phyloP scores from a whole-genome alignment of 2,888 invertebrate species.

The Drosophila neotestacea region DNA sequence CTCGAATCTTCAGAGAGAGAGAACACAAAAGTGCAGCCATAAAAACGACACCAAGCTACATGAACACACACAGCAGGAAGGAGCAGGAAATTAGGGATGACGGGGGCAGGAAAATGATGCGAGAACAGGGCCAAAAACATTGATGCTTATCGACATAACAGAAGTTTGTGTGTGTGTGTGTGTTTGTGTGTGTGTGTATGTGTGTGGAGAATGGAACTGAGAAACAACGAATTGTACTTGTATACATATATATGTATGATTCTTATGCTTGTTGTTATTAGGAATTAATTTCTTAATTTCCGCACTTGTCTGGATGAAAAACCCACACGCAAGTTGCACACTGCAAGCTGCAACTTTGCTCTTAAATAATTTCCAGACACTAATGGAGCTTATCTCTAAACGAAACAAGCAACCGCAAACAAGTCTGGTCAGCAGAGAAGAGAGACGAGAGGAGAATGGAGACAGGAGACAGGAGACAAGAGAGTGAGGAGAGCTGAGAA shows the following conservation, averaged over 20 bases:
- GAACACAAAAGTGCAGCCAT: constrained; percentile 80
- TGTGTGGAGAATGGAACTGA: background rate
- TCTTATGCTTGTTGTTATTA: constrained; percentile 52
- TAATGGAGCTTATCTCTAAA: constrained; percentile 85
- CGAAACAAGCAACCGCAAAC: constrained; percentile 83
- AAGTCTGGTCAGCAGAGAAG: constrained; percentile 53
- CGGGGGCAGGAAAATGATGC: constrained; percentile 24
- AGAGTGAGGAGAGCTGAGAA: constrained; percentile 6
- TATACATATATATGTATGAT: background rate
- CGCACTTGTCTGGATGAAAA: constrained; percentile 36
- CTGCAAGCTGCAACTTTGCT: constrained; percentile 49
- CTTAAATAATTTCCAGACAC: constrained; percentile 84
- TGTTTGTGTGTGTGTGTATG: constrained; percentile 41
- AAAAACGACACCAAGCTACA: constrained; percentile 79
- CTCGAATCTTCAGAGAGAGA: constrained; percentile 28
- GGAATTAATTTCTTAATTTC: constrained; percentile 74
- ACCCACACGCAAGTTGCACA: constrained; percentile 42
- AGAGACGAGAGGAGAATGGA: background rate
- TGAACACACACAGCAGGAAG: constrained; percentile 49
- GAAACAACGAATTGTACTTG: constrained; percentile 10
- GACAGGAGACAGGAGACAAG: constrained; percentile 16
- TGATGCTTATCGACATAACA: constrained; percentile 83
- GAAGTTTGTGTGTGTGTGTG: constrained; percentile 13
- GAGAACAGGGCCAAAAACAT: constrained; percentile 75
- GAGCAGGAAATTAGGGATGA: constrained; percentile 1